Evolutionary conservation across 2,888 invertebrate genomes (phyloP).

Genomic region (Neoaliturus tenellus): DNA sequence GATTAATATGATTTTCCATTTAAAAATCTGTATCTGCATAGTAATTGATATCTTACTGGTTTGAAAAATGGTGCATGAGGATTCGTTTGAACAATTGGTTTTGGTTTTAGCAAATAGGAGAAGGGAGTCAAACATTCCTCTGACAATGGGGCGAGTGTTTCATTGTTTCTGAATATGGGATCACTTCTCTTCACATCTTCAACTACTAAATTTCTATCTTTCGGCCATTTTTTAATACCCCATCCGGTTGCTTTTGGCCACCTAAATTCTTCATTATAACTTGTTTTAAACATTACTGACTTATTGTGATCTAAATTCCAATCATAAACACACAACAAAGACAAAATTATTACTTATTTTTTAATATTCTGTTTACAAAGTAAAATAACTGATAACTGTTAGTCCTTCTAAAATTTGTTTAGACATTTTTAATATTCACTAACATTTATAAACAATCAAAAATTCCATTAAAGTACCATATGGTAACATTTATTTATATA

Average conservation of each 20-base stretch:
- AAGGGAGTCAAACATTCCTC: background rate
- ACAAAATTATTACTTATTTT: too few relatives aligned
- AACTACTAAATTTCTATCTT: background rate
- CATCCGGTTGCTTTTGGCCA: constrained; percentile 31
- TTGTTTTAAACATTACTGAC: constrained; percentile 2
- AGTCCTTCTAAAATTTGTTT: too few relatives aligned
- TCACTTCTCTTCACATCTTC: background rate
- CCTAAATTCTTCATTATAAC: constrained; percentile 23
- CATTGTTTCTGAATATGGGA: constrained; percentile 3
- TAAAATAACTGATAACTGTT: too few relatives aligned
- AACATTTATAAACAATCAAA: too few relatives aligned
- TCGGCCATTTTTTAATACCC: constrained; percentile 11
- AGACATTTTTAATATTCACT: too few relatives aligned
- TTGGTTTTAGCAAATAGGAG: background rate
- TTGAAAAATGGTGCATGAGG: background rate
- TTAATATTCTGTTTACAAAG: too few relatives aligned
- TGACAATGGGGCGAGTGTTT: background rate
- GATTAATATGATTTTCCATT: too few relatives aligned
- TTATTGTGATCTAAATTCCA: background rate
- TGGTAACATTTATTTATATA: too few relatives aligned
- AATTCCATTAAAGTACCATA: too few relatives aligned
- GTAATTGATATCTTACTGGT: background rate
- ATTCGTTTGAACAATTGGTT: constrained; percentile 14
- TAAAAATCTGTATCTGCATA: background rate
- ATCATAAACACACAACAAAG: background rate